Evolutionary conservation across 1,140 invertebrate species (phyloP).

Genomic region (Euura lappo): DNA sequence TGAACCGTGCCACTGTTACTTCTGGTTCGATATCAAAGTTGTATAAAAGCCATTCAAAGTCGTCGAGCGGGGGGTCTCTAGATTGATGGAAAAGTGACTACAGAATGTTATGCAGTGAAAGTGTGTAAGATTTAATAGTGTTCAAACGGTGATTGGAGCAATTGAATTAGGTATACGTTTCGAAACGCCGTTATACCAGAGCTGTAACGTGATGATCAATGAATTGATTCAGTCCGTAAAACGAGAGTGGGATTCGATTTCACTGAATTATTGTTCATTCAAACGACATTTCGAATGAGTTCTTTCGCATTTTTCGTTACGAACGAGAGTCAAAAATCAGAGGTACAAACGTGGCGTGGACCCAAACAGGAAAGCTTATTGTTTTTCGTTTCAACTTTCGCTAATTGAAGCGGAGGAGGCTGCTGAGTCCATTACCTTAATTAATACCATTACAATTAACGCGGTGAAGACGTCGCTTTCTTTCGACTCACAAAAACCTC

Average conservation of each 20-base stretch:
- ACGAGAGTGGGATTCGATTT: too few species aligned
- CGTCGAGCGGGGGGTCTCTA: constrained; percentile 13
- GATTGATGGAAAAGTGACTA: not conserved
- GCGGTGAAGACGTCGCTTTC: constrained; percentile 29
- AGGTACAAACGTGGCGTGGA: not conserved
- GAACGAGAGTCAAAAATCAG: not conserved
- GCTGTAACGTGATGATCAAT: too few species aligned
- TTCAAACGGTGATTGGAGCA: too few species aligned
- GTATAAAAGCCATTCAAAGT: constrained; percentile 31
- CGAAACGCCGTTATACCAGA: too few species aligned
- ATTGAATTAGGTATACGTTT: not conserved
- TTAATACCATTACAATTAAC: constrained; percentile 57
- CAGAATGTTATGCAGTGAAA: too few species aligned
- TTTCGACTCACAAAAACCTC: constrained; percentile 8
- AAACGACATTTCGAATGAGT: too few species aligned
- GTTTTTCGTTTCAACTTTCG: constrained; percentile 45
- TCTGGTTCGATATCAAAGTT: constrained; percentile 33
- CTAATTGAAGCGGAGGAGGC: constrained; percentile 41
- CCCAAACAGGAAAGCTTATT: constrained; percentile 31
- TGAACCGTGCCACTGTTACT: constrained; percentile 50
- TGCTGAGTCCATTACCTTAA: constrained; percentile 50
- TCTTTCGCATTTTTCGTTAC: not conserved
- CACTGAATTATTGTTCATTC: too few species aligned
- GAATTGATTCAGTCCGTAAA: too few species aligned
- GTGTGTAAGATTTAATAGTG: too few species aligned